Percentiles rank a stretch among this genome's conserved stretches.
phyloP scores from a whole-genome alignment of 2,888 invertebrate genomes.

The Microctonus aethiopoides region DNA sequence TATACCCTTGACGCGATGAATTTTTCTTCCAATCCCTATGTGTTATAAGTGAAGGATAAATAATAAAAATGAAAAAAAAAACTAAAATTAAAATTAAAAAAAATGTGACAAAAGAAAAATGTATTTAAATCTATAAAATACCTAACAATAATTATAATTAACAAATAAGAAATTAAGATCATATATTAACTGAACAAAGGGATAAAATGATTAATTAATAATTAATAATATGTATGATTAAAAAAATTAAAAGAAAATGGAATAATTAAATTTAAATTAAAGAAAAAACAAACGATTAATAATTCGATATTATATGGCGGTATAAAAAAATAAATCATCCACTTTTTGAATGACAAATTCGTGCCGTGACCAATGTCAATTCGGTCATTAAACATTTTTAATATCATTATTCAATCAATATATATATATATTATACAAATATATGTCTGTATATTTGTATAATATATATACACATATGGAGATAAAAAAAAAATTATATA shows the following conservation, averaged over 20 bases:
- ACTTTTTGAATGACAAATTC: conserved; percentile 59
- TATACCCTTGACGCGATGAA: conserved; percentile 44
- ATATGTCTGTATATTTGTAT: background rate
- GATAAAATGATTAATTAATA: conserved; percentile 44
- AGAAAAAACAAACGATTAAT: conserved; percentile 49
- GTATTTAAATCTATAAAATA: too few species aligned
- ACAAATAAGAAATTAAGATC: conserved; percentile 59
- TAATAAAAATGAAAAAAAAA: conserved; percentile 44
- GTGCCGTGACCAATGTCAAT: conserved; percentile 45
- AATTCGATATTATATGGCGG: conserved; percentile 57
- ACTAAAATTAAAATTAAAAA: conserved; percentile 54
- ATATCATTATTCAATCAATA: background rate
- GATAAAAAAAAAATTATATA: conserved; percentile 10
- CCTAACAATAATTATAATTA: conserved; percentile 63
- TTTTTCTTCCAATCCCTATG: conserved; percentile 65
- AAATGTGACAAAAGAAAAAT: too few species aligned
- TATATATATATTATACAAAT: background rate
- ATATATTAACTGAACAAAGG: conserved; percentile 62
- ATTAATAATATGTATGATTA: conserved; percentile 26
- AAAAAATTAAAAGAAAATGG: conserved; percentile 23
- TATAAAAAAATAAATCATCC: conserved; percentile 64
- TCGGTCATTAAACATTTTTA: background rate
- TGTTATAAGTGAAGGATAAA: conserved; percentile 50
- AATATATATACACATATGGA: background rate
- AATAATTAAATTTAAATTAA: background rate